phyloP scores from a whole-genome alignment of 2,797 vertebrate genomes.

The Gambusia yucatana region DNA sequence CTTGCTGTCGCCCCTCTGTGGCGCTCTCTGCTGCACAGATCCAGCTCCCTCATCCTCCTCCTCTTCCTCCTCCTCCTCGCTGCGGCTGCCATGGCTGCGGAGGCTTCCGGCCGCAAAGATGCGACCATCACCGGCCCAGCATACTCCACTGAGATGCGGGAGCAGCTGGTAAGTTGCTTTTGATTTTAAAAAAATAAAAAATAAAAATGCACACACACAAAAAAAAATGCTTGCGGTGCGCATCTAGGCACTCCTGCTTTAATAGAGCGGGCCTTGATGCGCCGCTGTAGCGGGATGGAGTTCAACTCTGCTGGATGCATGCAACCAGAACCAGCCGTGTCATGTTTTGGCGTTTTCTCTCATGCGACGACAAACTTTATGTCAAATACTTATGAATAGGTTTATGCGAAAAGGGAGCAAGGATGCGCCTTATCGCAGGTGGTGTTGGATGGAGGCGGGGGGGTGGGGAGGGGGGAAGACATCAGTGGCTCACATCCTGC shows the following conservation, averaged over 20 bases:
- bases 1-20: not conserved
- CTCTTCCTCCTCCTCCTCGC: not conserved
- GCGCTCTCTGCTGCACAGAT: conserved; percentile 3
- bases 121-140: conserved; percentile 27
- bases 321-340: not conserved
- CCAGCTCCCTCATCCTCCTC: conserved; percentile 9
- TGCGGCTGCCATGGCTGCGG: conserved; percentile 70
- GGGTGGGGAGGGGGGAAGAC: not conserved
- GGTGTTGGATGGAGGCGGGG: not conserved
- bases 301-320: conserved; percentile 2
- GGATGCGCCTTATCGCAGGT: not conserved
- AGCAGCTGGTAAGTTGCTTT: conserved; percentile 66
- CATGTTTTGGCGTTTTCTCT: not conserved
- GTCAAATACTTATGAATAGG: not conserved
- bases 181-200: not conserved
- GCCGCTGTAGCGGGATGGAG: conserved; percentile 11
- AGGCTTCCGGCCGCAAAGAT: conserved; percentile 56
- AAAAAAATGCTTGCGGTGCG: not conserved
- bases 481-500: conserved; percentile 12
- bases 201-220: no score
- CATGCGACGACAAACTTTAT: not conserved
- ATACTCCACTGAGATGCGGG: conserved; percentile 73
- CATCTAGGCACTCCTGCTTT: not conserved
- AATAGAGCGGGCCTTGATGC: conserved; percentile 17
- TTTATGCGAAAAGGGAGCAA: not conserved